These are phyloP conservation scores for Echinarachnius parma DNA, from an alignment of 53 echinoderm and acorn worm species.

Conservation along the genomic window DNA sequence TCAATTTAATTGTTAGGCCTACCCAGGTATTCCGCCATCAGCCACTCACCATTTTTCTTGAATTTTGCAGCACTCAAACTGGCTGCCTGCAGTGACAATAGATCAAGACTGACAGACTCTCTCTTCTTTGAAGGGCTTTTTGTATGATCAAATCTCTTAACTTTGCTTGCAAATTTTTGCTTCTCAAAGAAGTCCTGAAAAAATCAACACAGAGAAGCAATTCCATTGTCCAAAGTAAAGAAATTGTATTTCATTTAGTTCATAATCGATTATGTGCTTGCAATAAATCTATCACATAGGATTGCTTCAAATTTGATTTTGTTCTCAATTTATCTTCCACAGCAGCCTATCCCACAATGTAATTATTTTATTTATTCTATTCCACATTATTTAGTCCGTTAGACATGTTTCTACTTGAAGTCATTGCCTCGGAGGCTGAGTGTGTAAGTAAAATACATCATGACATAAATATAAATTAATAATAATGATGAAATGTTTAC, in stretches of 20 bases:
- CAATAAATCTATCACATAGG: neutral
- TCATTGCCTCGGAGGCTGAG: neutral
- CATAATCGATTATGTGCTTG: too few relatives aligned
- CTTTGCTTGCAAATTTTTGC: constrained; percentile 63
- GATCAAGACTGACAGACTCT: constrained; percentile 58
- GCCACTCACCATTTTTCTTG: constrained; percentile 52
- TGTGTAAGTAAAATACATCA: neutral
- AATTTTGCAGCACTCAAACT: constrained; percentile 67
- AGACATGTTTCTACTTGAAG: neutral
- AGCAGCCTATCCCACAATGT: too few relatives aligned
- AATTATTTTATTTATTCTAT: too few relatives aligned
- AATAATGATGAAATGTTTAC: constrained; percentile 10
- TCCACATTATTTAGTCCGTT: too few relatives aligned
- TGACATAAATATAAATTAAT: neutral
- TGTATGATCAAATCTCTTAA: constrained; percentile 32
- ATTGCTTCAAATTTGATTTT: neutral
- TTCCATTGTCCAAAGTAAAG: neutral
- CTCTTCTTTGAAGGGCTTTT: constrained; percentile 18
- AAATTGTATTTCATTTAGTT: neutral
- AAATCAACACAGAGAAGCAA: neutral
- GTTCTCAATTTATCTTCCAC: too few relatives aligned
- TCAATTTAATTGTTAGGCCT: too few relatives aligned
- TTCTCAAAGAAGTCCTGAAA: constrained; percentile 87
- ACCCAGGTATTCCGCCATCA: too few relatives aligned
- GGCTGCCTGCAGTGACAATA: constrained; percentile 76